Evolutionary conservation across 2,797 vertebrate genomes (phyloP), one percentile per base, ranked within the genome.

Genomic region (Microtus californicus): DNA sequence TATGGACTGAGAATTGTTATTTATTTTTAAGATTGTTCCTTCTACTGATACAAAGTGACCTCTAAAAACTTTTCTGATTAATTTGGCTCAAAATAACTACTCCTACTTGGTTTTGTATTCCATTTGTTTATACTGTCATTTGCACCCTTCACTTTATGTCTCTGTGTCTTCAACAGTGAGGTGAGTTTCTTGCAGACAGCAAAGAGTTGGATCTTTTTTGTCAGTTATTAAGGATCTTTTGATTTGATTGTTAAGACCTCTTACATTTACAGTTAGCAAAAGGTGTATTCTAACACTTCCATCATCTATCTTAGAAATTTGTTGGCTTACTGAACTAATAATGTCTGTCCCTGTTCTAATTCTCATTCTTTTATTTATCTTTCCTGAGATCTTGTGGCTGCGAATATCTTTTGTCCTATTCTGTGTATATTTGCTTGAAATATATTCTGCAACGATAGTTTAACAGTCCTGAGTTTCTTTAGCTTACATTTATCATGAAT

Each of bases 171-270:
- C 5, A 23, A 45, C 43, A 89, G 43, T 65, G 15, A 89, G 19
- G 11, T 78, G 74, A 78, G 76, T 89, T 89, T 89, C 74, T 89
- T 89, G 76, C 74, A 89, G 74, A 89, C 88, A 89, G 76, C 76
- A 79, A 79, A 89, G 74, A 65, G 43, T 51, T 89, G 87, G 14
- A 63, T 78, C 23, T 77, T 48, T 19, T 61, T n/a, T 27, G 6
- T 34, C 31, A 45, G 13, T 6, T 61, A 89, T 34, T 48, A 27
- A 27, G 43, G 37, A 37, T 89, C 29, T 7, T 89, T 78, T 48
- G n/a, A 76, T 77, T 89, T 76, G 59, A 76, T 21, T 51, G 14
- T 67, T 51, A 79, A 40, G 59, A 51, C 11, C 4, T 37, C 11
- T 79, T 90, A 54, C 34, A 40, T 54, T 90, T 79, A 31, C 25